Base-by-base conservation (phyloP, 2,888 invertebrate species). In the Andrena haemorrhoa region DNA sequence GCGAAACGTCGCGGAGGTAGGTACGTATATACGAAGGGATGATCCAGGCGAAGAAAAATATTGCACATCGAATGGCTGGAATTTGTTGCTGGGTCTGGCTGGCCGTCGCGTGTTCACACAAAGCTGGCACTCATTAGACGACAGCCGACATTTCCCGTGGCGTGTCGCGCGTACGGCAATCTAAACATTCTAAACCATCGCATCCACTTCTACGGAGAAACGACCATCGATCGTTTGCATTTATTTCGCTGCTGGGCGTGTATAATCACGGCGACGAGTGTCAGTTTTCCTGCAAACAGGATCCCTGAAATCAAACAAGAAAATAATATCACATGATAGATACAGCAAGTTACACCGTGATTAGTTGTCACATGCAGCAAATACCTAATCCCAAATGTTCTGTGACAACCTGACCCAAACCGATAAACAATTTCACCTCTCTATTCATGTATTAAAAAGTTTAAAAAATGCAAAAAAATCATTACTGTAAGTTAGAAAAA, bases 151-250 rank as follows among this genome's bases (percentile, higher is more conserved):
- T 80, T 73, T 66, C 80, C 16, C 29, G 51, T n/a, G 8, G 7
- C 56, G 20, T 10, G 16, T 56, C 35, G 65, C 29, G 10, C 69
- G 51, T 64, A 56, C 12, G 56, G 61, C 49, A 64, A 79, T 79
- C 72, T 41, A 60, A 75, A 29, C 41, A 41, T 41, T 41, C 51
- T 51, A 56, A 56, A 56, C 20, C 53, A 16, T 35, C 33, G 51
- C 26, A n/a, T 2, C 56, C 3, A 16, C 26, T 35, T 63, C 53
- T 58, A 20, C 33, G 20, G 33, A 53, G 20, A 60, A 72, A 12
- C 49, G 16, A 69, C 61, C 31, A 82, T 82, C 81, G 75, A 81
- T 81, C 31, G 66, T 74, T 68, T 41, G 58, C 60, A 58, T 60
- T 74, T 61, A 80, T 53, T 69, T 63, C 51, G 23, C 63, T 56